Evolutionary conservation across 1,140 invertebrate species (phyloP), one percentile per base, ranked within the genome.

Genomic region (Zaprionus tsacasi): DNA sequence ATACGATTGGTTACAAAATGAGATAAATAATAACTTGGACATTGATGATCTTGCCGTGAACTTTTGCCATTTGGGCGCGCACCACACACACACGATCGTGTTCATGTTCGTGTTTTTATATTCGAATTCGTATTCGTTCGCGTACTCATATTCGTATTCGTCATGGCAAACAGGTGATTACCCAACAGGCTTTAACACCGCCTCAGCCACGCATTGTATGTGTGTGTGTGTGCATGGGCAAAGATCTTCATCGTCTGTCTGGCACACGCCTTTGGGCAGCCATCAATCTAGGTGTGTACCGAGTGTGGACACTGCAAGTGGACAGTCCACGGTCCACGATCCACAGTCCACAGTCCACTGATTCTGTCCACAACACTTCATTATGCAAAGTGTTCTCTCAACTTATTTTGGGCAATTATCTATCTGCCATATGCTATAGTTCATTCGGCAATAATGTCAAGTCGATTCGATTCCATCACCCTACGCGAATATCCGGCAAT

Each of bases 1-100:
- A 50, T 17, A 50, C 45, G 45, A 50, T 78, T 76, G 55, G 40
- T 48, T 70, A 55, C 63, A 76, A 76, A 65, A 72, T 63, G 59
- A 54, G 50, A 80, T 64, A 68, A 70, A 78, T 79, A 75, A 78
- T 78, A 78, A 69, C 67, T 86, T 82, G 79, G 82, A 81, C 82
- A 82, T 86, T 87, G 82, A 87, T 86, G 82, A 81, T 72, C 81
- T 86, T 69, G 85, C 82, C 82, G 76, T 86, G 82, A 86, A 86
- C 82, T 86, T 69, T 82, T 87, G 82, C 76, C 82, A 86, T 86
- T 86, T 83, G 55, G 70, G 72, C 71, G 27, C 52, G 50, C 61
- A 30, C 27, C 65, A 66, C 61, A 59, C 25, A 33, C 15, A 7
- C 45, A 17, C 13, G 3, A 12, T 21, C 45, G 45, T 67, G 69